A percentile compares a stretch with the other conserved stretches of the same genome.
Conservation (phyloP, 1,140 invertebrate genomes). For the Trichogramma pretiosum region DNA sequence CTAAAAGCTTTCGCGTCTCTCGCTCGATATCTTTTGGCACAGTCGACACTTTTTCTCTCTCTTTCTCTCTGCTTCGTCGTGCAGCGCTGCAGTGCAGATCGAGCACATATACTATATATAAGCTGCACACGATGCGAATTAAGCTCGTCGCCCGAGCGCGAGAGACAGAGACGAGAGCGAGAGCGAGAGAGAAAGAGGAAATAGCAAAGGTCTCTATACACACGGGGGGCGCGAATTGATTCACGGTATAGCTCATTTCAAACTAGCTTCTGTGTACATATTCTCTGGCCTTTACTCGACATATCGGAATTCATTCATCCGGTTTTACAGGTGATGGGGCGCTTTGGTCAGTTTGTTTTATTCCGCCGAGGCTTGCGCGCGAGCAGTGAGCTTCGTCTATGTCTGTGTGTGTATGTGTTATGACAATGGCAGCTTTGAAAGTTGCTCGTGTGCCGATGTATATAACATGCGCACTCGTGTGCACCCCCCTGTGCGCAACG, state of each 20-base stretch:
- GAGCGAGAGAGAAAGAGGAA: neutral
- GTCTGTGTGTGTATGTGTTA: no score
- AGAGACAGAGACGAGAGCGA: neutral
- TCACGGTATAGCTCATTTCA: constrained; percentile 6
- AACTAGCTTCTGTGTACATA: no score
- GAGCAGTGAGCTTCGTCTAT: neutral
- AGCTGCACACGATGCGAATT: neutral
- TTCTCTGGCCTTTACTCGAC: neutral
- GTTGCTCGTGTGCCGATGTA: no score
- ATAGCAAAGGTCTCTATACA: no score
- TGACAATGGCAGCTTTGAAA: no score
- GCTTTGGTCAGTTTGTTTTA: constrained; percentile 2
- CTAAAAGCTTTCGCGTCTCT: no score
- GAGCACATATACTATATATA: neutral
- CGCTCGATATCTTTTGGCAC: neutral
- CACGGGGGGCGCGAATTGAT: neutral
- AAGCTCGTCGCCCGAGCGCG: neutral
- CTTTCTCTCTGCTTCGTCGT: neutral
- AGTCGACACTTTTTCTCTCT: neutral
- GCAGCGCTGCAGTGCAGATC: constrained; percentile 6
- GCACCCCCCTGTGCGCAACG: no score
- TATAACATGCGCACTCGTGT: no score
- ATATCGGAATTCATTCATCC: neutral
- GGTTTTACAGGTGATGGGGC: constrained; percentile 1
- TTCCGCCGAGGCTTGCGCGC: neutral